A percentile compares a stretch with the other conserved stretches of the same genome.
Conservation (phyloP, 30 jellyfish, hydroid and myxozoan species). For the Haliclystus octoradiatus region DNA sequence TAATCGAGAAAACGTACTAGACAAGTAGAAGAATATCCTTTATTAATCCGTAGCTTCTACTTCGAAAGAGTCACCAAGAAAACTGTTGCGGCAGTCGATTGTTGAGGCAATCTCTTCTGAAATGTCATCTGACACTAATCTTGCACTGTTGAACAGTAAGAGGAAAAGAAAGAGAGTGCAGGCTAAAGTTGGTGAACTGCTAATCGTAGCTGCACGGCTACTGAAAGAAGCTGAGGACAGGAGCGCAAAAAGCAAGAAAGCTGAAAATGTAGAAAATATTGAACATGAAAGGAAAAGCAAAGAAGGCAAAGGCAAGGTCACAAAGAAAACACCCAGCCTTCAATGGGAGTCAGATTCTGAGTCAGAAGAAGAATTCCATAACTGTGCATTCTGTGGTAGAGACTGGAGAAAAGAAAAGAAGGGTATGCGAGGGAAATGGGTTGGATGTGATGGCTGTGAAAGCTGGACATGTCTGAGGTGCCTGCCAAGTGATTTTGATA, state of each 20-base stretch:
- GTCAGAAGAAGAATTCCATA: conserved; percentile 19
- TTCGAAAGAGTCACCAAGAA: conserved; percentile 13
- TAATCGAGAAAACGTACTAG: too few relatives aligned
- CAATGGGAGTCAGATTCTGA: background rate
- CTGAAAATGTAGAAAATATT: conserved; percentile 1
- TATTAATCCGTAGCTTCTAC: too few relatives aligned
- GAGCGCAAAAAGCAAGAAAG: conserved; percentile 8
- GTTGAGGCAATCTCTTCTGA: conserved; percentile 16
- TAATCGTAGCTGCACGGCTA: conserved; percentile 10
- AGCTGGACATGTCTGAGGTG: conserved; percentile 19
- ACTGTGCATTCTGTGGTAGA: conserved; percentile 12
- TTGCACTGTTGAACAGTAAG: conserved; percentile 20
- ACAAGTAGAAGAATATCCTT: too few relatives aligned
- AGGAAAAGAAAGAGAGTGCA: conserved; percentile 19
- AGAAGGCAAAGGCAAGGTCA: background rate
- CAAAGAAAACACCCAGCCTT: conserved; percentile 1
- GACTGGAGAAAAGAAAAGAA: conserved; percentile 5
- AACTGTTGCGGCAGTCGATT: conserved; percentile 19
- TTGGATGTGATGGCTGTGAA: conserved; percentile 9
- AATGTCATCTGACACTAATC: conserved; percentile 13
- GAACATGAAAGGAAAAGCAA: conserved; percentile 16
- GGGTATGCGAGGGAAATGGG: conserved; percentile 13
- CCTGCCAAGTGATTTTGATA: conserved; percentile 13
- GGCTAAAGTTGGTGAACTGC: conserved; percentile 13
- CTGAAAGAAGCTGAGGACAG: conserved; percentile 10